A percentile compares a stretch with the other conserved stretches of the same genome.
These are phyloP conservation scores for Actinia tenebrosa DNA, from an alignment of 64 coral and sea anemone species.

Conservation along the genomic window DNA sequence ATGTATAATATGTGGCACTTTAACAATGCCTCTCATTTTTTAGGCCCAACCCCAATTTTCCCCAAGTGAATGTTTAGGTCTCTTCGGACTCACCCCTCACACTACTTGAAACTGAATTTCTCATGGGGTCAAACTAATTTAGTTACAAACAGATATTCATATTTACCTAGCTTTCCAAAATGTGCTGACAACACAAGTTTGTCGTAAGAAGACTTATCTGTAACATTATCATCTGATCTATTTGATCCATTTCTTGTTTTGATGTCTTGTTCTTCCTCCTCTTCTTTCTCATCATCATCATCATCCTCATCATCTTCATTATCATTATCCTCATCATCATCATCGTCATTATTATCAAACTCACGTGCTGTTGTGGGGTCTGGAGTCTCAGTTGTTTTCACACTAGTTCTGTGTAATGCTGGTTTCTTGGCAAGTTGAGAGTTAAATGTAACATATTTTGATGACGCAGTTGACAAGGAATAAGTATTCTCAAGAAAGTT, in stretches of 20 bases:
- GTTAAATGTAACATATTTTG: constrained; percentile 1
- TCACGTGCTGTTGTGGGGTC: not conserved
- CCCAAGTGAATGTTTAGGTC: too few species aligned
- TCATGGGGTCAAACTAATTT: too few species aligned
- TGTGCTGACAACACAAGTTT: constrained; percentile 52
- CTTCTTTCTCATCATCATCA: not conserved
- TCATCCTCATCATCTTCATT: not conserved
- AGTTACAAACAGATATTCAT: not conserved
- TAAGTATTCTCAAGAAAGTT: constrained; percentile 9
- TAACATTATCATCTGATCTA: not conserved
- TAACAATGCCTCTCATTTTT: too few species aligned
- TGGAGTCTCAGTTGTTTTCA: not conserved
- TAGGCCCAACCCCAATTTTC: too few species aligned
- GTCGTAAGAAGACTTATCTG: constrained; percentile 9
- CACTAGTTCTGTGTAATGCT: not conserved
- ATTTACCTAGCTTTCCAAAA: constrained; percentile 53
- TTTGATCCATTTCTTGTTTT: not conserved
- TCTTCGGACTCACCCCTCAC: too few species aligned
- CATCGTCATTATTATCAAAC: not conserved
- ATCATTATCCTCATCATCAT: not conserved
- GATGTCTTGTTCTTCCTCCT: not conserved
- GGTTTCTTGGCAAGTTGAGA: not conserved
- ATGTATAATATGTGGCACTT: too few species aligned
- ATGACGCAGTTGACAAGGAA: not conserved
- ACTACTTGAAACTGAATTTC: too few species aligned